Percentiles rank a stretch among this genome's conserved stretches.
These are phyloP conservation scores for Epistrophe eligans DNA, from an alignment of 2,888 invertebrate genomes.

Conservation along the genomic window DNA sequence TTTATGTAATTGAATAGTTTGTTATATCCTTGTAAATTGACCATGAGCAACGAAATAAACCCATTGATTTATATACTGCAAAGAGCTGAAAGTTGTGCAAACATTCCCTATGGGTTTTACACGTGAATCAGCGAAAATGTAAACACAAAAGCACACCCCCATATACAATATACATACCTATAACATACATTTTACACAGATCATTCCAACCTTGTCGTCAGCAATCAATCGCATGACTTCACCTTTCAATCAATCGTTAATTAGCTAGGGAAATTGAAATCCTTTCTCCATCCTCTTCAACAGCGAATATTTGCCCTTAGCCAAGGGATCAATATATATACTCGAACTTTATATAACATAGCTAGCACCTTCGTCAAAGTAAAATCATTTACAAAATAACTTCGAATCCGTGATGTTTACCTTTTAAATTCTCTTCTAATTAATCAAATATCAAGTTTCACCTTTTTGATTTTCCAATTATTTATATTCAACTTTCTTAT, in stretches of 20 bases:
- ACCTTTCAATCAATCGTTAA: slow-evolving; percentile 74
- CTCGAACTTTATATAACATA: neutral
- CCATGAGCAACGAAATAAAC: slow-evolving; percentile 35
- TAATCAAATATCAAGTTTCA: slow-evolving; percentile 66
- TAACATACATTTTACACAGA: slow-evolving; percentile 16
- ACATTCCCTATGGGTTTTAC: slow-evolving; percentile 14
- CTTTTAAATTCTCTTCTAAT: slow-evolving; percentile 54
- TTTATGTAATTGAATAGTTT: neutral
- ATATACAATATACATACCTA: too few species aligned
- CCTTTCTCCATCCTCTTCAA: slow-evolving; percentile 16
- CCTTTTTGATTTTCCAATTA: slow-evolving; percentile 67
- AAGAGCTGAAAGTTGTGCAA: slow-evolving; percentile 28
- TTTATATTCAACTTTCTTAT: slow-evolving; percentile 44
- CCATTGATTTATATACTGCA: slow-evolving; percentile 6
- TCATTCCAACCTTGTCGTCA: slow-evolving; percentile 28
- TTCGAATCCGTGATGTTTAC: slow-evolving; percentile 35
- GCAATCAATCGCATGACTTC: slow-evolving; percentile 74
- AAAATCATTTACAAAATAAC: slow-evolving; percentile 46
- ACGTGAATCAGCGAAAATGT: slow-evolving; percentile 58
- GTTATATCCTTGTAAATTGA: slow-evolving; percentile 24
- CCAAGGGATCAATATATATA: neutral
- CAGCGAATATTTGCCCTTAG: slow-evolving; percentile 10
- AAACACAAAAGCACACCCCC: slow-evolving; percentile 11
- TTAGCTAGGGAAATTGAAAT: slow-evolving; percentile 67
- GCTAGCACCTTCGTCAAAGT: slow-evolving; percentile 43